These are phyloP conservation scores for Lapara coniferarum DNA, from an alignment of 2,888 invertebrate genomes.

Conservation along the genomic window DNA sequence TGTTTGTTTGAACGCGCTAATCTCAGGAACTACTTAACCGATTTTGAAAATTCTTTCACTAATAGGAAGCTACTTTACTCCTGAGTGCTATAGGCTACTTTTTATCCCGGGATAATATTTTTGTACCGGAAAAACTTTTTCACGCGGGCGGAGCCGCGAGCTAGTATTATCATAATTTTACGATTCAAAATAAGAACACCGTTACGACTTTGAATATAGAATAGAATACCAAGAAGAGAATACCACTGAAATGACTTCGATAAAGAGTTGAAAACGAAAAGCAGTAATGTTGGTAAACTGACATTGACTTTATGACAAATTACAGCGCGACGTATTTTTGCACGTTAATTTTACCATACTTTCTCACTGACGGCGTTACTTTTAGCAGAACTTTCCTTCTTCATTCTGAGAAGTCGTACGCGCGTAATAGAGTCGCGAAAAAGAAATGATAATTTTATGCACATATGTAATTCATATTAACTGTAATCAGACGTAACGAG, in stretches of 20 bases:
- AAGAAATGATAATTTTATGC: slow-evolving; percentile 9
- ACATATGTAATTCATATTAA: slow-evolving; percentile 4
- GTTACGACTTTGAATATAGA: too few species aligned
- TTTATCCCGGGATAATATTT: too few species aligned
- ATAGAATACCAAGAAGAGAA: too few species aligned
- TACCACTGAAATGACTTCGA: background rate
- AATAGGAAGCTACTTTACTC: too few species aligned
- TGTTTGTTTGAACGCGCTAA: too few species aligned
- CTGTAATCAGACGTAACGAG: slow-evolving; percentile 13
- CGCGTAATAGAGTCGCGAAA: slow-evolving; percentile 12
- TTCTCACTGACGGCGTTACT: slow-evolving; percentile 7
- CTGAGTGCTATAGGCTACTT: too few species aligned
- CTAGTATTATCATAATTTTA: background rate
- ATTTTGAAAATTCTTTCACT: too few species aligned
- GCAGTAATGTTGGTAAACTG: background rate
- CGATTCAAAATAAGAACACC: too few species aligned
- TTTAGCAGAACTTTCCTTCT: slow-evolving; percentile 17
- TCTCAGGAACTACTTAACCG: too few species aligned
- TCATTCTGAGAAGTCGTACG: slow-evolving; percentile 12
- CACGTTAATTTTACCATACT: slow-evolving; percentile 18
- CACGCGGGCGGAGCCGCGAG: too few species aligned
- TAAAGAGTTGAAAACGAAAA: background rate
- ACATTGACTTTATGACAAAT: slow-evolving; percentile 19
- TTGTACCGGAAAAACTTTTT: too few species aligned
- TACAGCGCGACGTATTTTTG: background rate